These are phyloP conservation scores for Melanostoma scalare DNA, from an alignment of 2,888 invertebrate genomes.

Conservation along the genomic window DNA sequence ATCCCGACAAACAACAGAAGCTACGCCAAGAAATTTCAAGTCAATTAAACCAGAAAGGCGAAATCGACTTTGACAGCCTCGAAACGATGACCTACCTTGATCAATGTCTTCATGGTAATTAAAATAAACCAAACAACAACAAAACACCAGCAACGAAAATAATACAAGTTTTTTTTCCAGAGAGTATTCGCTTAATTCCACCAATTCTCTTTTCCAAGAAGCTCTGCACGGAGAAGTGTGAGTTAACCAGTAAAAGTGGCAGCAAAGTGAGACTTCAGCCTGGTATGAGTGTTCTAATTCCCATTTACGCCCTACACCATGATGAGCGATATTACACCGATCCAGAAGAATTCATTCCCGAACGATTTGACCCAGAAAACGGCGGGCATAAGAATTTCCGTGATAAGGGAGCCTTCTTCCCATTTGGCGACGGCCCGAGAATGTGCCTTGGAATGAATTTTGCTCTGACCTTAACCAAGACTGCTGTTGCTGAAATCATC, in stretches of 20 bases:
- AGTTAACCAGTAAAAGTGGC: slow-evolving; percentile 76
- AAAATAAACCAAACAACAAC: no score
- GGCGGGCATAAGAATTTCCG: slow-evolving; percentile 77
- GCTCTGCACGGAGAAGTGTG: slow-evolving; percentile 77
- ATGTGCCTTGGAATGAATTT: slow-evolving; percentile 81
- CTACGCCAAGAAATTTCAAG: slow-evolving; percentile 76
- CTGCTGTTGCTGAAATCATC: slow-evolving; percentile 78
- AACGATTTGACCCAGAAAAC: slow-evolving; percentile 77
- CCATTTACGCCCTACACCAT: slow-evolving; percentile 76
- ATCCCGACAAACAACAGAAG: slow-evolving; percentile 75
- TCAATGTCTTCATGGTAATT: slow-evolving; percentile 78
- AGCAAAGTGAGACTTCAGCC: slow-evolving; percentile 74
- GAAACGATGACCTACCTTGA: slow-evolving; percentile 78
- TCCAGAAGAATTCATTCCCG: slow-evolving; percentile 77
- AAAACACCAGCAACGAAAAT: no score
- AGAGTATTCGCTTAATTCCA: slow-evolving; percentile 77
- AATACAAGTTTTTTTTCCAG: slow-evolving; percentile 70
- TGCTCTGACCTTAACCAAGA: slow-evolving; percentile 79
- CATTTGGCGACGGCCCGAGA: slow-evolving; percentile 80
- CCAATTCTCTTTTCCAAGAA: slow-evolving; percentile 75
- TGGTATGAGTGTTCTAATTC: slow-evolving; percentile 76
- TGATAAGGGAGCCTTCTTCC: slow-evolving; percentile 78
- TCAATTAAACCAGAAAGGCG: slow-evolving; percentile 63
- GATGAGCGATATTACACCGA: slow-evolving; percentile 77
- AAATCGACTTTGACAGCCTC: slow-evolving; percentile 77